Evolutionary conservation across 2,113 vertebrate genomes (phyloP), one percentile per base, ranked within the genome.

Genomic region (Jaculus jaculus): DNA sequence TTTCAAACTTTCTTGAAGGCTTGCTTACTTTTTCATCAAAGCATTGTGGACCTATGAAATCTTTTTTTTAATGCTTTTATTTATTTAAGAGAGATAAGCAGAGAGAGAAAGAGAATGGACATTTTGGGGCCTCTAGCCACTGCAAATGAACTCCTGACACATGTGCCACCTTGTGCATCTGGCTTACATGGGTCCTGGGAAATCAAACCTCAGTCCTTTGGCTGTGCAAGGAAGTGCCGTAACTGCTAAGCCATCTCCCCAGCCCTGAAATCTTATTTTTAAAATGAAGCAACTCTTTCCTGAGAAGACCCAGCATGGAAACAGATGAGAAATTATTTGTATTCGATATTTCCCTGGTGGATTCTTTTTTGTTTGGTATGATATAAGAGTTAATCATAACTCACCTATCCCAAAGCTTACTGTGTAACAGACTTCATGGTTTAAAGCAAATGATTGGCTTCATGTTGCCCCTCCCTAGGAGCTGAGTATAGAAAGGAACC

Each of bases 11-110:
- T 91, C 89, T 72, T 60, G 51, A 93, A 79, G 1, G 54, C 54
- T 54, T 54, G 54, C 37, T 91, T 90, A 69, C 65, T 74, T 77
- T 82, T 92, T 85, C 32, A 85, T 84, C 34, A 77, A 58, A 81
- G n/a, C 58, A 11, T 73, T 94, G 2, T 60, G 13, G 17, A 58
- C 34, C 9, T 83, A 71, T 65, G 32, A 95, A 82, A 10, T 88
- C 51, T 24, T 91, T 9, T 81, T 96, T 32, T 91, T 87, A 79
- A 94, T n/a, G n/a, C n/a, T n/a, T n/a, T n/a, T n/a, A n/a, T n/a
- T n/a, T n/a, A n/a, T n/a, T n/a, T n/a, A n/a, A n/a, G n/a, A n/a
- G n/a, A n/a, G n/a, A n/a, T n/a, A n/a, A n/a, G n/a, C n/a, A n/a
- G n/a, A n/a, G n/a, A n/a, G n/a, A n/a, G n/a, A n/a, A n/a, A n/a